phyloP scores from a whole-genome alignment of 2,888 invertebrate genomes.

The Gasteruption jaculator region DNA sequence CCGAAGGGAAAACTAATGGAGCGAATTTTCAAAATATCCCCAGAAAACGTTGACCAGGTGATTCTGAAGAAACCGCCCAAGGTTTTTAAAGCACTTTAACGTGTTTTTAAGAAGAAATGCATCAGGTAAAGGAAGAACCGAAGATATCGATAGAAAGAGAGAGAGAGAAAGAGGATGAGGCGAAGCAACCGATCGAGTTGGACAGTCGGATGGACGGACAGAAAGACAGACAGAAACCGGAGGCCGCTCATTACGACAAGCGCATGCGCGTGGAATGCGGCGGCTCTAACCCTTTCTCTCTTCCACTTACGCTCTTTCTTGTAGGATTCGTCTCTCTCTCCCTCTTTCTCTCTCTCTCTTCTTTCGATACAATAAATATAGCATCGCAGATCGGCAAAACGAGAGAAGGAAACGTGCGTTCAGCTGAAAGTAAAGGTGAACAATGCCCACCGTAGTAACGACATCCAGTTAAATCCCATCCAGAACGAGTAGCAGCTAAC shows the following conservation, averaged over 20 bases:
- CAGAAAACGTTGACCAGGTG: too few species aligned
- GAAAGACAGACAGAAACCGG: slow-evolving; percentile 46
- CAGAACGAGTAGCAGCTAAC: too few species aligned
- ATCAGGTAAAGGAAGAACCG: too few species aligned
- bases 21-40: too few species aligned
- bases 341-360: slow-evolving; percentile 17
- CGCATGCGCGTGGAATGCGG: slow-evolving; percentile 48
- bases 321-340: slow-evolving; percentile 14
- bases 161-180: slow-evolving; percentile 20
- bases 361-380: slow-evolving; percentile 47
- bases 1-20: too few species aligned
- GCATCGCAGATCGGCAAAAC: slow-evolving; percentile 33
- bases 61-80: too few species aligned
- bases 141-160: too few species aligned
- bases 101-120: too few species aligned
- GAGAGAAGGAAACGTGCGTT: slow-evolving; percentile 17
- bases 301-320: slow-evolving; percentile 14
- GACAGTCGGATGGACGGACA: slow-evolving; percentile 32
- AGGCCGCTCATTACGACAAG: slow-evolving; percentile 49
- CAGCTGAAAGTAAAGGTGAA: slow-evolving; percentile 30
- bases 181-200: slow-evolving; percentile 28
- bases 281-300: slow-evolving; percentile 30
- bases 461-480: slow-evolving; percentile 45
- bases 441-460: slow-evolving; percentile 45
- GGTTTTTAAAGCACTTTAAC: too few species aligned